A percentile compares a stretch with the other conserved stretches of the same genome.
Conservation (phyloP, 2,888 invertebrate genomes). For the Apodemia zela region DNA sequence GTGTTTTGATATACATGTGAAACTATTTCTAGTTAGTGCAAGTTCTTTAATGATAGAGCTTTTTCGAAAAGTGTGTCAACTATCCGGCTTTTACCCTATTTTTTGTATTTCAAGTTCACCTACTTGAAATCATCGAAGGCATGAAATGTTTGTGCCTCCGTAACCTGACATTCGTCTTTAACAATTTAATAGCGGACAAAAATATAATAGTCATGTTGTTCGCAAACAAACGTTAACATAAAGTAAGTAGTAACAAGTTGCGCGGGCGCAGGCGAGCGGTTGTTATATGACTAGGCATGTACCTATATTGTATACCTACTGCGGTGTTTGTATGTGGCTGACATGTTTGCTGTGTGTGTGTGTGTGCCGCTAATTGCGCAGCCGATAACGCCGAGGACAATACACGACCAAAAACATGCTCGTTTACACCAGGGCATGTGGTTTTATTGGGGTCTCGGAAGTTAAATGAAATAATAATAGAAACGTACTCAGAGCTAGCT, state of each 20-base stretch:
- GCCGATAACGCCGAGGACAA: conserved; percentile 32
- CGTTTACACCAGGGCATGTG: conserved; percentile 13
- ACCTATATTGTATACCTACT: background rate
- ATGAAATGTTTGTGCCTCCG: background rate
- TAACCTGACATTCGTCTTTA: too few relatives aligned
- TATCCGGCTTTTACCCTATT: too few relatives aligned
- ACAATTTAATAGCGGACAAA: too few relatives aligned
- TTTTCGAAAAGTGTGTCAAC: too few relatives aligned
- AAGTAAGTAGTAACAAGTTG: background rate
- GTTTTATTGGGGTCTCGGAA: background rate
- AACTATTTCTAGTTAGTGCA: too few relatives aligned
- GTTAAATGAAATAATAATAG: background rate
- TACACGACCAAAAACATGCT: conserved; percentile 29
- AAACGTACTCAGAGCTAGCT: background rate
- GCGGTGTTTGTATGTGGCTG: conserved; percentile 18
- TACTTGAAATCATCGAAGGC: too few relatives aligned
- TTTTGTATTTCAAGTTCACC: too few relatives aligned
- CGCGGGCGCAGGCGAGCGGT: conserved; percentile 8
- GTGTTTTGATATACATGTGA: too few relatives aligned
- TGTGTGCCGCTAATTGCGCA: conserved; percentile 26
- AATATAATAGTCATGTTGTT: background rate
- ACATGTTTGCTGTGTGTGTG: conserved; percentile 10
- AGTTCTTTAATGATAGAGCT: too few relatives aligned
- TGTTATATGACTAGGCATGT: background rate
- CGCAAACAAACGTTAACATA: background rate